Conservation (phyloP, 2,888 invertebrate genomes). For the Lycocerus yunnanus region DNA sequence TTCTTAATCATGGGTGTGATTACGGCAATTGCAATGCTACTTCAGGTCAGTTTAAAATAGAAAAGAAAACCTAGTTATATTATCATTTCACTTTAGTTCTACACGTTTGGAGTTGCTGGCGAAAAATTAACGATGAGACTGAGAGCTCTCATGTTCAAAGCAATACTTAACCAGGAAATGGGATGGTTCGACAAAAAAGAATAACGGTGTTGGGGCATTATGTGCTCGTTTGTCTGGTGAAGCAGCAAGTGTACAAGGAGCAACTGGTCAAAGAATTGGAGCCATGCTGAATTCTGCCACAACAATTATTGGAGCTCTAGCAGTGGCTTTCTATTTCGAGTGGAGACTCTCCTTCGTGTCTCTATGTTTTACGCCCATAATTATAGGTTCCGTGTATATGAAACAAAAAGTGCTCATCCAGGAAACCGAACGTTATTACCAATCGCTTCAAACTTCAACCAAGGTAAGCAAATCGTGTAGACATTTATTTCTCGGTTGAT, state of each 20-base stretch:
- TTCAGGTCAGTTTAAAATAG: too few relatives aligned
- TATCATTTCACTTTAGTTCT: slow-evolving; percentile 5
- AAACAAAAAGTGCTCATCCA: slow-evolving; percentile 68
- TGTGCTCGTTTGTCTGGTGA: slow-evolving; percentile 77
- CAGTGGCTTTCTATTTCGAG: slow-evolving; percentile 70
- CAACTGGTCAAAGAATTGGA: slow-evolving; percentile 79
- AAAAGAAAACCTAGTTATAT: too few relatives aligned
- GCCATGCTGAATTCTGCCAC: slow-evolving; percentile 74
- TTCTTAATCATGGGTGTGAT: slow-evolving; percentile 70
- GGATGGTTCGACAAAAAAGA: slow-evolving; percentile 75
- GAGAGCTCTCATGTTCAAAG: slow-evolving; percentile 66
- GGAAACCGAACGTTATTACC: slow-evolving; percentile 69
- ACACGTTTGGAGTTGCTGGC: slow-evolving; percentile 72
- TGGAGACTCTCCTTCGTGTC: slow-evolving; percentile 77
- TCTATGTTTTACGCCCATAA: slow-evolving; percentile 72
- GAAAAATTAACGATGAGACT: slow-evolving; percentile 78
- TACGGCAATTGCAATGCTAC: slow-evolving; percentile 68
- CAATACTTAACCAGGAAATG: slow-evolving; percentile 74
- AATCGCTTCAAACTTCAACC: slow-evolving; percentile 72
- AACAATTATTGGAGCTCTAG: slow-evolving; percentile 68
- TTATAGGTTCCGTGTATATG: slow-evolving; percentile 67
- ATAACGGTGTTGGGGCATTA: slow-evolving; percentile 75
- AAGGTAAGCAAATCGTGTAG: slow-evolving; percentile 67
- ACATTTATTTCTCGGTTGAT: slow-evolving; percentile 62
- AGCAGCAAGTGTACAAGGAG: slow-evolving; percentile 82